These are phyloP conservation scores for Ceratina japonica DNA, from an alignment of 1,140 invertebrate species.

Conservation along the genomic window DNA sequence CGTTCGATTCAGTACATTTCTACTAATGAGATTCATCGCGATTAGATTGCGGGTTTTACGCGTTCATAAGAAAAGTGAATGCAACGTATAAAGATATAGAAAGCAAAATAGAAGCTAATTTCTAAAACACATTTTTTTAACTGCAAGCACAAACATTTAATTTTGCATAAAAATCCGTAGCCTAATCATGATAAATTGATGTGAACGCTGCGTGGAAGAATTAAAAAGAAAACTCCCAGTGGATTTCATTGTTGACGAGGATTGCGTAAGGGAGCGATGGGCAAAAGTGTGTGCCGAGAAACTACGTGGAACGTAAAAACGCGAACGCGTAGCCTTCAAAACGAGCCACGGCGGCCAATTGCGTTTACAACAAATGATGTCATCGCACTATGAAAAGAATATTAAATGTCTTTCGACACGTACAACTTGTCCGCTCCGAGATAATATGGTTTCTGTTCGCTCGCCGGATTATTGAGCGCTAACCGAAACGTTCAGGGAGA, in stretches of 20 bases:
- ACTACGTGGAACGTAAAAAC: background rate
- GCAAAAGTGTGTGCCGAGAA: background rate
- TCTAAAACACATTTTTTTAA: too few species aligned
- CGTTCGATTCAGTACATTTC: too few species aligned
- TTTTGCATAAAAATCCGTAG: too few species aligned
- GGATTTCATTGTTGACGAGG: background rate
- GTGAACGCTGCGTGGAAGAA: too few species aligned
- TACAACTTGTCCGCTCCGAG: background rate
- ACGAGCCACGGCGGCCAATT: background rate
- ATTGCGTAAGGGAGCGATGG: background rate
- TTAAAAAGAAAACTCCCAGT: background rate
- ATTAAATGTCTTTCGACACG: conserved; percentile 12
- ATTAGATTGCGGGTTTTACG: too few species aligned
- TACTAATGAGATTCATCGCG: too few species aligned
- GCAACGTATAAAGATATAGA: background rate
- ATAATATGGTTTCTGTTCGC: conserved; percentile 7
- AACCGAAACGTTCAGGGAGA: conserved; percentile 9
- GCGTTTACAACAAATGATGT: conserved; percentile 27
- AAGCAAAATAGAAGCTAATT: background rate
- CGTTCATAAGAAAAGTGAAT: too few species aligned
- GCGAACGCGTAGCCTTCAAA: conserved; percentile 5
- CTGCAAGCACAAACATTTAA: too few species aligned
- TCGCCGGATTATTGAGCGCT: conserved; percentile 12
- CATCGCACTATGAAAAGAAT: conserved; percentile 24
- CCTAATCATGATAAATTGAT: too few species aligned